Conservation (phyloP, 2,888 invertebrate species). For the Margaritifera margaritifera region DNA sequence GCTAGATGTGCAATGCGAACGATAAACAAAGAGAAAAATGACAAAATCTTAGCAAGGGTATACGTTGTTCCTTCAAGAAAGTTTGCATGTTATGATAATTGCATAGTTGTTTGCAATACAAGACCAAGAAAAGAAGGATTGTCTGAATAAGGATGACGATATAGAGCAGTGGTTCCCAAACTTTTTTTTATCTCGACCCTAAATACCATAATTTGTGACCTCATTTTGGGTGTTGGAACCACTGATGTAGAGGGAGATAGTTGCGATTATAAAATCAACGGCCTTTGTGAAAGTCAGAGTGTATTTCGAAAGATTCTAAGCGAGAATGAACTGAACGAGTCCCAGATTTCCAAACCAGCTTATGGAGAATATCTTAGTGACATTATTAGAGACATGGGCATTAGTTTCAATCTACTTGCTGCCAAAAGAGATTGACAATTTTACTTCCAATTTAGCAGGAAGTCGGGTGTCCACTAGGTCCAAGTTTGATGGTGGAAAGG, state of each 20-base stretch:
- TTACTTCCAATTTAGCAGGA: conserved; percentile 32
- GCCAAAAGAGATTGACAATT: conserved; percentile 28
- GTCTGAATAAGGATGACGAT: background rate
- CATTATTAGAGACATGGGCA: conserved; percentile 16
- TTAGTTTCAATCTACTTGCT: conserved; percentile 24
- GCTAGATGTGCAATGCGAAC: conserved; percentile 37
- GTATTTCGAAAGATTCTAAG: conserved; percentile 11
- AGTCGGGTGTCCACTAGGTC: conserved; percentile 24
- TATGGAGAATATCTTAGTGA: background rate
- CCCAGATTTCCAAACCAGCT: background rate
- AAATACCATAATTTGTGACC: too few relatives aligned
- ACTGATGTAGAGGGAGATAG: background rate
- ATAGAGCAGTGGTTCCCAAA: too few relatives aligned
- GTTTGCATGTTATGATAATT: conserved; percentile 25
- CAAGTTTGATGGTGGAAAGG: conserved; percentile 41
- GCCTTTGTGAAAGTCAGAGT: conserved; percentile 9
- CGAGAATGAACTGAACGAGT: conserved; percentile 5
- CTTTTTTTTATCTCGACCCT: too few relatives aligned
- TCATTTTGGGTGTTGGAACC: too few relatives aligned
- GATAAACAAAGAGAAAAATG: too few relatives aligned
- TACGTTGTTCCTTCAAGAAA: too few relatives aligned
- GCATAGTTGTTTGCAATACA: conserved; percentile 24
- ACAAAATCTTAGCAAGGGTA: too few relatives aligned
- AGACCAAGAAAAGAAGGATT: background rate
- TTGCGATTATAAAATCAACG: conserved; percentile 4